Percentiles rank a stretch among this genome's conserved stretches.
These are phyloP conservation scores for Athene noctua DNA, from an alignment of 2,113 vertebrate genomes.

Conservation along the genomic window DNA sequence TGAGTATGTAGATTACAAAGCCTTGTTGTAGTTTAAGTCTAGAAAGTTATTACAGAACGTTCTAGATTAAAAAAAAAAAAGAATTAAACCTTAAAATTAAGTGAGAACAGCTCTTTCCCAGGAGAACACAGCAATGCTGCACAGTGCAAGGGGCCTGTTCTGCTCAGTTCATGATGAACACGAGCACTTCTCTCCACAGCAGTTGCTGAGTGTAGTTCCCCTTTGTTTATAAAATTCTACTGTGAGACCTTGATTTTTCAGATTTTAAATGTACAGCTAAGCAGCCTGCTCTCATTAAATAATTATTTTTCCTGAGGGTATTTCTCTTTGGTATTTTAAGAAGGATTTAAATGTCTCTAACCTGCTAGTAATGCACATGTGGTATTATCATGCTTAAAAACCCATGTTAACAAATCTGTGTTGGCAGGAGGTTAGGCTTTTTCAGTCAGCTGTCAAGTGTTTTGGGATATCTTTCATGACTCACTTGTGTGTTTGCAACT, in stretches of 20 bases:
- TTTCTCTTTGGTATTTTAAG: slow-evolving; percentile 18
- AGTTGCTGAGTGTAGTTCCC: background rate
- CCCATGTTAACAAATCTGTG: background rate
- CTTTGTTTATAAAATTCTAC: background rate
- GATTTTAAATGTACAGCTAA: background rate
- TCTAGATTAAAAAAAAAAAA: slow-evolving; percentile 27
- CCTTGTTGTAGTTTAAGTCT: background rate
- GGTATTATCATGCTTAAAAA: background rate
- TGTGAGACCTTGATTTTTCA: background rate
- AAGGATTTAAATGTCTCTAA: slow-evolving; percentile 9
- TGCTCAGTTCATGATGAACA: background rate
- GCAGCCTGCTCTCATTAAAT: background rate
- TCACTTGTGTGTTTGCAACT: background rate
- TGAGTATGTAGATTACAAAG: background rate
- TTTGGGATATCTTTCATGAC: background rate
- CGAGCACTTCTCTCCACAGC: background rate
- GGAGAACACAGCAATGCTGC: background rate
- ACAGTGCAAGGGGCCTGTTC: background rate
- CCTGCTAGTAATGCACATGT: background rate
- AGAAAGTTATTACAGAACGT: background rate
- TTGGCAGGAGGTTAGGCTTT: background rate
- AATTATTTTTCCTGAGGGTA: slow-evolving; percentile 16
- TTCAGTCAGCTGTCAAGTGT: background rate
- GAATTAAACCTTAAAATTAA: background rate
- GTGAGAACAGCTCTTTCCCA: background rate